phyloP scores from a whole-genome alignment of 2,888 invertebrate species.

The Melieria picta region DNA sequence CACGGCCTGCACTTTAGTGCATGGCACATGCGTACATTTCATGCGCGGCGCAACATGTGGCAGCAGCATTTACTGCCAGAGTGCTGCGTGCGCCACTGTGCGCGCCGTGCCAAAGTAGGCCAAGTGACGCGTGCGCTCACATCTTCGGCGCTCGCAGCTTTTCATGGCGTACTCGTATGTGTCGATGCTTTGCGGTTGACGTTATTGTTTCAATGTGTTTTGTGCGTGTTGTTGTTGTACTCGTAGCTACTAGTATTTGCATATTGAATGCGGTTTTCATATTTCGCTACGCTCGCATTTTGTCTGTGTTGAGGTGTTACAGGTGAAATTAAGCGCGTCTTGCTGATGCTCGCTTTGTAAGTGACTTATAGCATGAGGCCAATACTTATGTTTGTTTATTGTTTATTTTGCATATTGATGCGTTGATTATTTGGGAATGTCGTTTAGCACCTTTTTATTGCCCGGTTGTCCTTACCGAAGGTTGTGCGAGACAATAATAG shows the following conservation, averaged over 20 bases:
- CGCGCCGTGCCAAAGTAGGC: constrained; percentile 15
- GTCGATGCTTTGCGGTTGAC: neutral
- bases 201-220: constrained; percentile 25
- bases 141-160: neutral
- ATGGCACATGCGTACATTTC: neutral
- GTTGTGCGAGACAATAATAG: too few species aligned
- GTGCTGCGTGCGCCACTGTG: neutral
- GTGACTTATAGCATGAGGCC: too few species aligned
- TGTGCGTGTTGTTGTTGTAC: constrained; percentile 20
- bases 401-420: neutral
- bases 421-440: neutral
- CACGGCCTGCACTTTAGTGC: neutral
- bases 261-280: constrained; percentile 6
- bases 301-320: neutral
- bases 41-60: too few species aligned
- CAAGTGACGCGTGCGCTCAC: constrained; percentile 27
- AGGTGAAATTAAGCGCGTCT: neutral
- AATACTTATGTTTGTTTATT: neutral
- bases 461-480: too few species aligned
- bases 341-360: too few species aligned
- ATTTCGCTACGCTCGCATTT: neutral
- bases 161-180: too few species aligned
- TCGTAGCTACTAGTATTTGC: neutral
- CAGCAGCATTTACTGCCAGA: too few species aligned
- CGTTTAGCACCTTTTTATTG: neutral